phyloP scores from a whole-genome alignment of 2,113 vertebrate species.

The Odocoileus hemionus region DNA sequence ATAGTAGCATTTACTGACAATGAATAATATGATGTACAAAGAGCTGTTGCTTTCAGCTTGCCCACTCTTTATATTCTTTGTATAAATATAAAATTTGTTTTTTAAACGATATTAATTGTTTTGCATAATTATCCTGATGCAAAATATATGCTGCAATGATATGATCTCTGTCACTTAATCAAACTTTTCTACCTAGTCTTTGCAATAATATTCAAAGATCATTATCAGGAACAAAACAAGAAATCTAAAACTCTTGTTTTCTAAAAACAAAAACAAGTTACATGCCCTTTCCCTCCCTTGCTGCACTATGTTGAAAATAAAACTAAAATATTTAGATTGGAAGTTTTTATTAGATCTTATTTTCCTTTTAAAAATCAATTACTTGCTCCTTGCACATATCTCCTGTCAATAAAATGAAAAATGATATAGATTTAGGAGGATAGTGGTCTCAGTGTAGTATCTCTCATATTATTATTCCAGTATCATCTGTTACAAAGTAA shows the following conservation, averaged over 20 bases:
- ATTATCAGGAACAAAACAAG: slow-evolving; percentile 56
- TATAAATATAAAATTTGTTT: slow-evolving; percentile 54
- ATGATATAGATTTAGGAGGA: slow-evolving; percentile 86
- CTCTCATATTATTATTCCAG: slow-evolving; percentile 92
- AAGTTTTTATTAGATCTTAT: slow-evolving; percentile 81
- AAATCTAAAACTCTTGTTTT: slow-evolving; percentile 49
- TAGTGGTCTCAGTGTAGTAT: slow-evolving; percentile 84
- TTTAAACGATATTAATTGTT: slow-evolving; percentile 73
- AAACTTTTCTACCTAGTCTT: slow-evolving; percentile 66
- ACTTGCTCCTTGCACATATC: slow-evolving; percentile 81
- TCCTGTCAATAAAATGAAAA: slow-evolving; percentile 90
- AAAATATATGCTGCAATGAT: slow-evolving; percentile 65
- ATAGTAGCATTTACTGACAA: slow-evolving; percentile 36
- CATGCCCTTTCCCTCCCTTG: background rate
- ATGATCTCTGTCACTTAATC: slow-evolving; percentile 65
- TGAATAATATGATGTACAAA: slow-evolving; percentile 23
- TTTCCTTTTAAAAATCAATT: slow-evolving; percentile 85
- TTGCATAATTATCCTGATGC: slow-evolving; percentile 62
- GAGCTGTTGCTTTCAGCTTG: slow-evolving; percentile 11
- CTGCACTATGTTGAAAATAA: slow-evolving; percentile 57
- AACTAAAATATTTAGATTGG: slow-evolving; percentile 66
- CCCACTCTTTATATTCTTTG: slow-evolving; percentile 68
- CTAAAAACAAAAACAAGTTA: slow-evolving; percentile 68
- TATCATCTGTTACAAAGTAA: slow-evolving; percentile 94
- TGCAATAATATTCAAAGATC: slow-evolving; percentile 56